These are phyloP conservation scores for Drosophila littoralis DNA, from an alignment of 1,140 invertebrate species.

Conservation along the genomic window DNA sequence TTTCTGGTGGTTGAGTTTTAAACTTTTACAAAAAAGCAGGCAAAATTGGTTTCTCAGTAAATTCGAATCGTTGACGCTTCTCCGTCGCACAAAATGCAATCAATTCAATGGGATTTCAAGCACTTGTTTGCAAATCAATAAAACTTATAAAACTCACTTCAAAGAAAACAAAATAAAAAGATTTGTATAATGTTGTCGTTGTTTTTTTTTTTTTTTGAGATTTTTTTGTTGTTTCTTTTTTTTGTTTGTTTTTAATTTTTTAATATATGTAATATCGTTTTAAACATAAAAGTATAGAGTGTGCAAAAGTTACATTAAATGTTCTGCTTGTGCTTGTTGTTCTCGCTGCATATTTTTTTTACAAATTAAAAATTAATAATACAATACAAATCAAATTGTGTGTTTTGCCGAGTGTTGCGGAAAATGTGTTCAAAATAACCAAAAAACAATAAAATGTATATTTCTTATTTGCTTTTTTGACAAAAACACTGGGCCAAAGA, in stretches of 20 bases:
- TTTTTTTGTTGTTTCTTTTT: conserved; percentile 57
- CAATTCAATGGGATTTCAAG: conserved; percentile 20
- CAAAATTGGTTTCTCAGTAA: conserved; percentile 74
- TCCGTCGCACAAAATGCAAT: not conserved
- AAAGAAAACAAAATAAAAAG: conserved; percentile 65
- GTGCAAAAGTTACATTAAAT: conserved; percentile 68
- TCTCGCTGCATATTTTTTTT: conserved; percentile 47
- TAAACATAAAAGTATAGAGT: conserved; percentile 67
- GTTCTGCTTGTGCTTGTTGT: conserved; percentile 42
- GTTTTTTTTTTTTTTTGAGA: conserved; percentile 55
- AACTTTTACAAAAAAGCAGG: conserved; percentile 72
- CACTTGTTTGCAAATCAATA: conserved; percentile 33
- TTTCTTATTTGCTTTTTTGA: not conserved
- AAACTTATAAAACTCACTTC: conserved; percentile 13
- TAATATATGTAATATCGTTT: conserved; percentile 72
- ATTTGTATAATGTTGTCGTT: conserved; percentile 5
- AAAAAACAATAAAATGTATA: conserved; percentile 29
- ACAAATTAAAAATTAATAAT: conserved; percentile 77
- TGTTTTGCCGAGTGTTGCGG: conserved; percentile 10
- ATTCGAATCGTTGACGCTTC: conserved; percentile 71
- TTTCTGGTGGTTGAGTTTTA: conserved; percentile 23
- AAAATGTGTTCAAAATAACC: conserved; percentile 31
- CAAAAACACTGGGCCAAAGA: conserved; percentile 60
- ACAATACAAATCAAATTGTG: conserved; percentile 49
- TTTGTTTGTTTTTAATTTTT: conserved; percentile 43